Conservation (phyloP, 2,797 vertebrate genomes). For the Tadarida brasiliensis region DNA sequence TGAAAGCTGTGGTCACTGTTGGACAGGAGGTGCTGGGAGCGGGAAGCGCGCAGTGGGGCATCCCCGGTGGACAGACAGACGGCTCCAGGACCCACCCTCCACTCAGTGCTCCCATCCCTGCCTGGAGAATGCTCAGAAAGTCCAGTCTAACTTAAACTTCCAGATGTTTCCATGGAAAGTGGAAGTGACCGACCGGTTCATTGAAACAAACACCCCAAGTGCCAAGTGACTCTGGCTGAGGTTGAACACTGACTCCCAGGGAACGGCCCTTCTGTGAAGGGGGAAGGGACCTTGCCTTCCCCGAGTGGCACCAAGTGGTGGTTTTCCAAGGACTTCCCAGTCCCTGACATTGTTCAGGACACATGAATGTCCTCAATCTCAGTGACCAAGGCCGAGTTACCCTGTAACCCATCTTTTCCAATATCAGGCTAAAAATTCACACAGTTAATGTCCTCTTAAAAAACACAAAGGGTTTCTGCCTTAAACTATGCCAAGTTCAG, state of each 20-base stretch:
- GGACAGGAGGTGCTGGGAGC: not conserved
- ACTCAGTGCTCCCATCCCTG: not conserved
- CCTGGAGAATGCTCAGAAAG: not conserved
- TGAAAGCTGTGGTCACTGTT: rapidly evolving
- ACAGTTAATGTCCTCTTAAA: not conserved
- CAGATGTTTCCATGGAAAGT: not conserved
- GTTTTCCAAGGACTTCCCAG: rapidly evolving
- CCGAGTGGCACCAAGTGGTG: rapidly evolving
- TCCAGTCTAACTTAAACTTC: not conserved
- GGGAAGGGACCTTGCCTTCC: not conserved
- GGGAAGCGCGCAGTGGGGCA: rapidly evolving
- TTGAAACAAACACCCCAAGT: not conserved
- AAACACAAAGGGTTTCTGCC: not conserved
- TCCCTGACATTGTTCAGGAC: not conserved
- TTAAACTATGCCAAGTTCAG: not conserved
- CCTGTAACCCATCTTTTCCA: not conserved
- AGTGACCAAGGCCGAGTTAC: not conserved
- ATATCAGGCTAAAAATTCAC: conserved; percentile 53
- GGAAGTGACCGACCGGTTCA: not conserved
- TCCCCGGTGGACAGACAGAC: not conserved
- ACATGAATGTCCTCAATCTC: rapidly evolving
- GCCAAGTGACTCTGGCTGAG: too few relatives aligned
- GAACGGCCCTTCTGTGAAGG: rapidly evolving
- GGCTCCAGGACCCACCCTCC: not conserved
- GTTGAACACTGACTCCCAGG: rapidly evolving